Percentiles rank a stretch among this genome's conserved stretches.
phyloP scores from a whole-genome alignment of 37 sponge, comb jelly and placozoan genomes.

The Lycopodina hypogea region DNA sequence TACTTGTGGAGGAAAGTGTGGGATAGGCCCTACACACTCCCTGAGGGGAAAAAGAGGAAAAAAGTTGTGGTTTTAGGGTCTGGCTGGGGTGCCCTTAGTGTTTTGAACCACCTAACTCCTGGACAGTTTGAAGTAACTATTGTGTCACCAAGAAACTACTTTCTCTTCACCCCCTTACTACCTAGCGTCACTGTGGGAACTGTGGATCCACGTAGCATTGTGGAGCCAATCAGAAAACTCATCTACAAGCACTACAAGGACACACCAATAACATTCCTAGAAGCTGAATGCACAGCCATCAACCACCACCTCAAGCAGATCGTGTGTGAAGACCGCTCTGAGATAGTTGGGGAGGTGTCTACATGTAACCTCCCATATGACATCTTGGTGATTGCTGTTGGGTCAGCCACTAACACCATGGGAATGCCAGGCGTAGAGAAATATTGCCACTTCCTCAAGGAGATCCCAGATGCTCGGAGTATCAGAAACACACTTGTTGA shows the following conservation, averaged over 20 bases:
- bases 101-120: conserved; percentile 43
- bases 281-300: conserved; percentile 57
- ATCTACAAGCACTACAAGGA: conserved; percentile 26
- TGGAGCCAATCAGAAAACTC: conserved; percentile 63
- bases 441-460: conserved; percentile 61
- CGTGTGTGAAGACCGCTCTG: conserved; percentile 27
- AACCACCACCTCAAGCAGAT: conserved; percentile 25
- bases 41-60: conserved; percentile 25
- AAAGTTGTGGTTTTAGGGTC: conserved; percentile 65
- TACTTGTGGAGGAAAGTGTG: background rate
- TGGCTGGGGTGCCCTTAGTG: conserved; percentile 75
- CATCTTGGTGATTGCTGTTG: conserved; percentile 63
- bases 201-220: conserved; percentile 69
- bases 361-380: conserved; percentile 48
- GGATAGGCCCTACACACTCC: background rate
- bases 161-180: conserved; percentile 70
- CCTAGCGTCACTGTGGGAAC: conserved; percentile 80
- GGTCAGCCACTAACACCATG: conserved; percentile 58
- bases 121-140: conserved; percentile 64
- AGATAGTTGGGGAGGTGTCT: conserved; percentile 25
- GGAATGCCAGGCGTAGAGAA: conserved; percentile 56
- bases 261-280: conserved; percentile 20
- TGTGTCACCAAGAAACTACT: conserved; percentile 69
- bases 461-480: conserved; percentile 50
- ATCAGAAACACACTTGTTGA: conserved; percentile 59